Conservation (phyloP, 2,888 invertebrate species). For the Anthoptus insignis region DNA sequence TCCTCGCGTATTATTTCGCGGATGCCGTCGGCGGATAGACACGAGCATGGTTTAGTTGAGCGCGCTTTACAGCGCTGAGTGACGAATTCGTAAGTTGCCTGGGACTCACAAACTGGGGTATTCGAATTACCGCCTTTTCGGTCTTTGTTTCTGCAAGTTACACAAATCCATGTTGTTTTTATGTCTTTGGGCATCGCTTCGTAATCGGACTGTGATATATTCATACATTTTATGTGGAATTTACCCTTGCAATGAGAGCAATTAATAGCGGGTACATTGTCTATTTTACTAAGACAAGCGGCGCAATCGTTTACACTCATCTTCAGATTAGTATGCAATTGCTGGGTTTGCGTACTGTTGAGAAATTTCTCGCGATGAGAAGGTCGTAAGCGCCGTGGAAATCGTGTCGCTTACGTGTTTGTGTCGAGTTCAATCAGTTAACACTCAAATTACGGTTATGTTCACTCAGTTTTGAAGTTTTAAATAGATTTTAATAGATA, state of each 20-base stretch:
- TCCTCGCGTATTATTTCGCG: constrained; percentile 4
- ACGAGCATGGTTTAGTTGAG: background rate
- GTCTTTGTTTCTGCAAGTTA: background rate
- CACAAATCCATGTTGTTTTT: background rate
- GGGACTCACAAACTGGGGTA: background rate
- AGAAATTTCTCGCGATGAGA: background rate
- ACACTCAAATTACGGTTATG: no score
- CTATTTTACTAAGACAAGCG: background rate
- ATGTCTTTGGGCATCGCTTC: background rate
- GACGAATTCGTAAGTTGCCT: background rate
- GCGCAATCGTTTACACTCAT: background rate
- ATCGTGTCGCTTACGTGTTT: background rate
- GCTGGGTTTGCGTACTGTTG: background rate
- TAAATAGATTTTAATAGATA: no score
- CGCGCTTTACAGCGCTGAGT: background rate
- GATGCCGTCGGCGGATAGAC: background rate
- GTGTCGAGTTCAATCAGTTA: no score
- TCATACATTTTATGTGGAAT: background rate
- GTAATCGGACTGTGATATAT: background rate
- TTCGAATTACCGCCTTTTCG: background rate
- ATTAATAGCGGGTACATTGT: background rate
- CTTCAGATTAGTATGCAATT: background rate
- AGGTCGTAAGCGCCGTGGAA: constrained; percentile 5
- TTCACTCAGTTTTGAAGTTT: no score
- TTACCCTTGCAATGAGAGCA: background rate